phyloP scores from a whole-genome alignment of 2,888 invertebrate species.

The Xanthorhoe spadicearia region DNA sequence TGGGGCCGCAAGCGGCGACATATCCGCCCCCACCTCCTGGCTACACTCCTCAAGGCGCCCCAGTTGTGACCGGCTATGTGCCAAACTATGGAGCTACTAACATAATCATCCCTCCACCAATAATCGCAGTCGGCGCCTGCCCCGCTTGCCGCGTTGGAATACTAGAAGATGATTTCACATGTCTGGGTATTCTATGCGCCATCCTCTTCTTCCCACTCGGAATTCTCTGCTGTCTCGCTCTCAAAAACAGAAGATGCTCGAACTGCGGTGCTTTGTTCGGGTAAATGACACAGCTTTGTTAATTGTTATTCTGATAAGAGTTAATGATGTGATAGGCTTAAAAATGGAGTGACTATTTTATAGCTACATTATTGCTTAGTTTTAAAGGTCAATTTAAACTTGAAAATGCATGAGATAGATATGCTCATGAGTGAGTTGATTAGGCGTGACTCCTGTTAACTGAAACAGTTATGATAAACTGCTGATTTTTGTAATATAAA shows the following conservation, averaged over 20 bases:
- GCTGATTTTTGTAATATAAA: neutral
- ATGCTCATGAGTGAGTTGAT: neutral
- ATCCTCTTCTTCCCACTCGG: conserved; percentile 95
- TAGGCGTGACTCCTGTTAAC: neutral
- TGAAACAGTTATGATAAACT: conserved; percentile 5
- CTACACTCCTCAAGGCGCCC: conserved; percentile 78
- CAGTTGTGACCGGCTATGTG: conserved; percentile 75
- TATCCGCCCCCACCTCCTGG: conserved; percentile 84
- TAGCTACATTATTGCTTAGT: conserved; percentile 7
- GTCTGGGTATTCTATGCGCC: conserved; percentile 92
- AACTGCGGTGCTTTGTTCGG: conserved; percentile 94
- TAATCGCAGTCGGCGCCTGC: conserved; percentile 94
- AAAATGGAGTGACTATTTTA: conserved; percentile 43
- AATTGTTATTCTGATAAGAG: conserved; percentile 44
- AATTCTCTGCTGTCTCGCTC: conserved; percentile 92
- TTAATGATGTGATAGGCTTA: conserved; percentile 50
- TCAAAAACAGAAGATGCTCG: conserved; percentile 93
- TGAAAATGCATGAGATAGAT: neutral
- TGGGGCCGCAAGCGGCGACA: conserved; percentile 53
- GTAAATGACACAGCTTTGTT: conserved; percentile 56
- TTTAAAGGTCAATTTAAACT: conserved; percentile 16
- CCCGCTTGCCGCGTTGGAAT: conserved; percentile 95
- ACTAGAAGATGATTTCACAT: conserved; percentile 94
- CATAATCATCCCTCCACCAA: conserved; percentile 89
- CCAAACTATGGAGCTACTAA: conserved; percentile 86